Percentiles rank a stretch among this genome's conserved stretches.
Conservation (phyloP, 1,140 invertebrate genomes). For the Hylaeus anthracinus region DNA sequence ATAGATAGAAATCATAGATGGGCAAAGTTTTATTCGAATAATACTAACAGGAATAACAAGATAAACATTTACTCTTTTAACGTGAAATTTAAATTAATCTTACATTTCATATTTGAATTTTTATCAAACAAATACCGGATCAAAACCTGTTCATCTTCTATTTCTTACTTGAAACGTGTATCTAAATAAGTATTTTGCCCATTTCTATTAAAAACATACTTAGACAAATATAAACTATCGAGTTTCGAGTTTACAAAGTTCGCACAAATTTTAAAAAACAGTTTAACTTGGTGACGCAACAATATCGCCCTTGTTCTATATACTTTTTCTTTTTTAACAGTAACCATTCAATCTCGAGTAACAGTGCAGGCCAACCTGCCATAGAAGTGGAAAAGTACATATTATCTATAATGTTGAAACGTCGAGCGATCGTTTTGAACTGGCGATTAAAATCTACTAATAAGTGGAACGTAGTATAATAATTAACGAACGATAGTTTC, state of each 20-base stretch:
- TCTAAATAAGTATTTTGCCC: too few species aligned
- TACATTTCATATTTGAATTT: too few species aligned
- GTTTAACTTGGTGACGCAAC: conserved; percentile 41
- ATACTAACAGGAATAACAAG: too few species aligned
- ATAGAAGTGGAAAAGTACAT: not conserved
- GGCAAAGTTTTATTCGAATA: too few species aligned
- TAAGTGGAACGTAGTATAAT: not conserved
- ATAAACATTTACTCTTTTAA: too few species aligned
- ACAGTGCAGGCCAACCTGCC: conserved; percentile 7
- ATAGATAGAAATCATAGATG: too few species aligned
- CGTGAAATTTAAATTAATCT: too few species aligned
- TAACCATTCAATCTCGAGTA: not conserved
- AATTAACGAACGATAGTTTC: not conserved
- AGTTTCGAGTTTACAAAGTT: not conserved
- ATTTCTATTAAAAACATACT: too few species aligned
- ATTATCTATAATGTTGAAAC: conserved; percentile 25
- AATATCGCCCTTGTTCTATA: conserved; percentile 56
- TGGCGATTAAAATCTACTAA: not conserved
- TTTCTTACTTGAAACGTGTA: too few species aligned
- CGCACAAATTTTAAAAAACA: conserved; percentile 11
- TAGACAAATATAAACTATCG: too few species aligned
- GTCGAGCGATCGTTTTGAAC: not conserved
- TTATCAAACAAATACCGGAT: too few species aligned
- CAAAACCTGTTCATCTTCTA: too few species aligned
- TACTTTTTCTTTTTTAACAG: conserved; percentile 31